Conservation (phyloP, 2,797 vertebrate genomes). For the Novumbra hubbsi region DNA sequence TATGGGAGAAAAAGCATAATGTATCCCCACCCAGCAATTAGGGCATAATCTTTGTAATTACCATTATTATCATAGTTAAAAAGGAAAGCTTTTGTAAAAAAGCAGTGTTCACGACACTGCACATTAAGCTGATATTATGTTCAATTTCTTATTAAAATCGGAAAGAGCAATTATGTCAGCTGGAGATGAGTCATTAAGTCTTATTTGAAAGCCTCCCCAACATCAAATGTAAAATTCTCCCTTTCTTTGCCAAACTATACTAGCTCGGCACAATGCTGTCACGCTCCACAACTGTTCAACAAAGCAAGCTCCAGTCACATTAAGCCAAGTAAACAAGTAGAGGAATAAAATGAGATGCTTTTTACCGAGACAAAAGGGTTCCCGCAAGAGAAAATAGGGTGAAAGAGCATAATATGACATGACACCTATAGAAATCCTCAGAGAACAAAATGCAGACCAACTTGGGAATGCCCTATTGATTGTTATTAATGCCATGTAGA, state of each 20-base stretch:
- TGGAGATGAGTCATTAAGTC: slow-evolving; percentile 72
- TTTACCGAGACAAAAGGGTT: slow-evolving; percentile 67
- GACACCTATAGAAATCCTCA: slow-evolving; percentile 54
- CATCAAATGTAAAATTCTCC: slow-evolving; percentile 67
- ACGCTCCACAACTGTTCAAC: slow-evolving; percentile 62
- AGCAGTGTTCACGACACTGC: slow-evolving; percentile 64
- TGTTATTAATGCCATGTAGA: not conserved
- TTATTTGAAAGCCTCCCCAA: slow-evolving; percentile 63
- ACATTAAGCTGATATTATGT: slow-evolving; percentile 74
- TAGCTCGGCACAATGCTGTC: slow-evolving; percentile 55
- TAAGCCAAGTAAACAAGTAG: slow-evolving; percentile 72
- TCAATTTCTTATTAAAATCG: slow-evolving; percentile 77
- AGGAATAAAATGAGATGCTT: slow-evolving; percentile 68
- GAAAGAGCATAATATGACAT: slow-evolving; percentile 58
- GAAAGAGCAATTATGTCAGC: slow-evolving; percentile 78
- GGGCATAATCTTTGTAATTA: slow-evolving; percentile 78
- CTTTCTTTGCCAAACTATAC: slow-evolving; percentile 59
- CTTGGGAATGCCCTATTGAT: not conserved
- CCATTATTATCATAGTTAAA: slow-evolving; percentile 76
- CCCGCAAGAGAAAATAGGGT: slow-evolving; percentile 65
- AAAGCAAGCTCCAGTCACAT: slow-evolving; percentile 68
- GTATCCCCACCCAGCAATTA: slow-evolving; percentile 73
- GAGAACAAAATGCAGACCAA: slow-evolving; percentile 47
- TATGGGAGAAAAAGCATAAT: slow-evolving; percentile 56
- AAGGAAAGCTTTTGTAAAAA: slow-evolving; percentile 73